phyloP scores from a whole-genome alignment of 1,140 invertebrate species.

The Lasaia peninsularis region DNA sequence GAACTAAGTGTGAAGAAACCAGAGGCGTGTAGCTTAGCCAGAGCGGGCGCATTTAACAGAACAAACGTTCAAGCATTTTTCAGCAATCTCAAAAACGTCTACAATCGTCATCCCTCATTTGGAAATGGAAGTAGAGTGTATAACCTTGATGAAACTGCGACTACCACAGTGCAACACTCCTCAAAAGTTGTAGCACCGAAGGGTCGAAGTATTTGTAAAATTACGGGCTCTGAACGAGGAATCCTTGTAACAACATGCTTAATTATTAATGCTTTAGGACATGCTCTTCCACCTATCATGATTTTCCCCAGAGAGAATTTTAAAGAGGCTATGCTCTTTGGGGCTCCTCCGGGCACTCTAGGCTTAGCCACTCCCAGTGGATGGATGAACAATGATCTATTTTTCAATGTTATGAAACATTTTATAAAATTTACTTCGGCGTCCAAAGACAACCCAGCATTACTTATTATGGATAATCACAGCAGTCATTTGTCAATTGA shows the following conservation, averaged over 20 bases:
- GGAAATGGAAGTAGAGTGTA: constrained; percentile 38
- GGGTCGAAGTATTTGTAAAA: constrained; percentile 44
- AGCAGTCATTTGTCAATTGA: constrained; percentile 42
- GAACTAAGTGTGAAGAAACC: background rate
- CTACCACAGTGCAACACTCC: constrained; percentile 66
- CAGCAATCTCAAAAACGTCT: constrained; percentile 15
- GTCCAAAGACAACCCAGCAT: constrained; percentile 43
- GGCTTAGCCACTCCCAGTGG: constrained; percentile 54
- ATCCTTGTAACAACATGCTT: constrained; percentile 58
- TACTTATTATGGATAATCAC: constrained; percentile 69
- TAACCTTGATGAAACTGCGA: constrained; percentile 66
- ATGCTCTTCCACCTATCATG: constrained; percentile 34
- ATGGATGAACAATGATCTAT: constrained; percentile 67
- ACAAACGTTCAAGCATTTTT: constrained; percentile 20
- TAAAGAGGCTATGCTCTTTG: constrained; percentile 48
- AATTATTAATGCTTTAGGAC: constrained; percentile 42
- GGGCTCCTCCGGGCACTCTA: constrained; percentile 47
- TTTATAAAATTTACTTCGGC: constrained; percentile 49
- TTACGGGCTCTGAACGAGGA: constrained; percentile 65
- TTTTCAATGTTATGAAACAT: constrained; percentile 68
- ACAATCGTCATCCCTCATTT: constrained; percentile 17
- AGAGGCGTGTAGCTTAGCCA: constrained; percentile 6
- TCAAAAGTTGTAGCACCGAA: constrained; percentile 47
- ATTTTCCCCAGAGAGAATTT: constrained; percentile 53
- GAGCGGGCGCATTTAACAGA: constrained; percentile 25